These are phyloP conservation scores for Cryptocephalus primarius DNA, from an alignment of 2,888 invertebrate genomes.

Conservation along the genomic window DNA sequence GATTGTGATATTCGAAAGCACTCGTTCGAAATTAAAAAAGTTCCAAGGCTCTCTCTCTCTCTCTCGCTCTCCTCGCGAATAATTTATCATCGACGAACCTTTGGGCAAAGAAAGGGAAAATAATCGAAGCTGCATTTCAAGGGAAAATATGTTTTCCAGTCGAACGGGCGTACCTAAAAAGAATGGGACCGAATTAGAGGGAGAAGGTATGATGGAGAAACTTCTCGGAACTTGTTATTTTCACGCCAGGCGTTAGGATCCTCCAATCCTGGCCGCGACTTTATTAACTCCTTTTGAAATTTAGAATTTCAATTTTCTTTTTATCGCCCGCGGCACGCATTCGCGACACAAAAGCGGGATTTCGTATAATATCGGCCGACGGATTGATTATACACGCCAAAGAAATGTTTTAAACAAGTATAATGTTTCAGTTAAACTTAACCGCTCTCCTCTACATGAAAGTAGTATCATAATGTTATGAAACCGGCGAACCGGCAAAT, in stretches of 20 bases:
- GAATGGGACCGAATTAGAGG: constrained; percentile 24
- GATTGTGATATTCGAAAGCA: too few species aligned
- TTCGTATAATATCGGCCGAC: background rate
- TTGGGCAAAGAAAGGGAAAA: too few species aligned
- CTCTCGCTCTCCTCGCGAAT: too few species aligned
- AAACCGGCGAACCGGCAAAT: too few species aligned
- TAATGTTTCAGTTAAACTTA: too few species aligned
- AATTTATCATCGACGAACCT: too few species aligned
- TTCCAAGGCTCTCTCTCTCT: too few species aligned
- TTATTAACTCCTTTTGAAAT: constrained; percentile 30
- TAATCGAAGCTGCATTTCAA: constrained; percentile 1
- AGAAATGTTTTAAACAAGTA: too few species aligned
- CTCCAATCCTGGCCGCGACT: constrained; percentile 15
- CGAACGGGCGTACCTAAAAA: constrained; percentile 18
- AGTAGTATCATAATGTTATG: too few species aligned
- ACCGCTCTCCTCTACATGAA: too few species aligned
- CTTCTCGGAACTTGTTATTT: constrained; percentile 27
- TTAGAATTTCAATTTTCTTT: constrained; percentile 36
- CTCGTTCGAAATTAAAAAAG: too few species aligned
- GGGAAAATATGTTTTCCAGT: constrained; percentile 20
- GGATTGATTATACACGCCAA: too few species aligned
- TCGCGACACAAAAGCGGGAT: constrained; percentile 15
- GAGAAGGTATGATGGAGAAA: constrained; percentile 27
- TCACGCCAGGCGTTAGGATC: constrained; percentile 22
- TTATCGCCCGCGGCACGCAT: constrained; percentile 33